Percentiles rank a stretch among this genome's conserved stretches.
Evolutionary conservation across 2,113 vertebrate genomes (phyloP).

Genomic region (Syngnathus typhle): DNA sequence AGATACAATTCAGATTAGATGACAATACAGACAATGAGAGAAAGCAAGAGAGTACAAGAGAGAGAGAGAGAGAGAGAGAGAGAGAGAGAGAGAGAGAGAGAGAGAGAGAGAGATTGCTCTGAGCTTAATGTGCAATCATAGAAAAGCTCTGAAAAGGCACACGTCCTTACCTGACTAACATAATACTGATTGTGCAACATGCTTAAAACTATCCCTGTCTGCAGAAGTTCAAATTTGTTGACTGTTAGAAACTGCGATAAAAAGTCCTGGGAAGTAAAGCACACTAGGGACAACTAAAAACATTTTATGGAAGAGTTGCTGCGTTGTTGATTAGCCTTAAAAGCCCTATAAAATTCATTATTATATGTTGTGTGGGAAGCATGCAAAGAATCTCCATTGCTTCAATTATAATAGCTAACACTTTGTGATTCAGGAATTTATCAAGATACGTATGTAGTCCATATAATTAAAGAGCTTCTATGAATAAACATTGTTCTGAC

Average conservation of each 20-base stretch:
- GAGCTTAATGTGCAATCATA: constrained; percentile 34
- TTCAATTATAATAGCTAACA: no score
- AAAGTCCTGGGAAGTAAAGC: constrained; percentile 38
- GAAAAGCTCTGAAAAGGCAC: constrained; percentile 26
- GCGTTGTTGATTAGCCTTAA: constrained; percentile 24
- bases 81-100: background rate
- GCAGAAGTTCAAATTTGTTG: constrained; percentile 58
- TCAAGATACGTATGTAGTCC: background rate
- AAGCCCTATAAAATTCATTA: constrained; percentile 6
- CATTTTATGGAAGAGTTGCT: constrained; percentile 42
- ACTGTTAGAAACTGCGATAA: constrained; percentile 57
- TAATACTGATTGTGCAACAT: constrained; percentile 47
- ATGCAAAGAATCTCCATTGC: background rate
- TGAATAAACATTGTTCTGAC: no score
- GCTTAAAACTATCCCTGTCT: constrained; percentile 40
- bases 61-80: constrained; percentile 20
- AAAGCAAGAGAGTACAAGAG: constrained; percentile 13
- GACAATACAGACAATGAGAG: background rate
- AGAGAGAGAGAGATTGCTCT: constrained; percentile 8
- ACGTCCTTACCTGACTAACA: constrained; percentile 32
- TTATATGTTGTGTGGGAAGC: background rate
- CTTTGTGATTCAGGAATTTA: background rate
- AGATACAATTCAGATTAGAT: constrained; percentile 44
- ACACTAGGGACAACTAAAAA: constrained; percentile 43
- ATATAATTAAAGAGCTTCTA: no score